Evolutionary conservation across 2,797 vertebrate species (phyloP).

Genomic region (Eremophila alpestris): DNA sequence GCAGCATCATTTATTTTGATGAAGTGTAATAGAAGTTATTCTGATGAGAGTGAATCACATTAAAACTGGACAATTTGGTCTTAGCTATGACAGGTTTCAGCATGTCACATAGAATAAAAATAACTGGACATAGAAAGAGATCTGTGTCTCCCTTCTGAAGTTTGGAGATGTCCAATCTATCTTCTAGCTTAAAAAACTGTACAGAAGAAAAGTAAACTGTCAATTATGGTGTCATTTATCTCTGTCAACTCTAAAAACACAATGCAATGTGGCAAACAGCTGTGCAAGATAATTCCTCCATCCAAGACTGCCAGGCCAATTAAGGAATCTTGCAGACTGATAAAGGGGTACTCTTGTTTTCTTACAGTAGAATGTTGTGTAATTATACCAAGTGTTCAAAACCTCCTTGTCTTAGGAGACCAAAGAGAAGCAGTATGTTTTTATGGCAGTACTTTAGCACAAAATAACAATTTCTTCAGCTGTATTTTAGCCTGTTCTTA

Average conservation of each 20-base stretch:
- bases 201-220: constrained; percentile 16
- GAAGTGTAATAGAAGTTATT: constrained; percentile 13
- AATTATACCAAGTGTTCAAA: neutral
- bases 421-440: neutral
- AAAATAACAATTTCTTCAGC: neutral
- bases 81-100: constrained; percentile 25
- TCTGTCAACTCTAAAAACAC: constrained; percentile 20
- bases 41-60: neutral
- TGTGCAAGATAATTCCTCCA: constrained; percentile 30
- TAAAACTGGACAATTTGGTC: constrained; percentile 21
- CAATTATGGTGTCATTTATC: constrained; percentile 16
- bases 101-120: constrained; percentile 13
- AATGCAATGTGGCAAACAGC: neutral
- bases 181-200: neutral
- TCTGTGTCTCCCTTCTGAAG: constrained; percentile 22
- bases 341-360: neutral
- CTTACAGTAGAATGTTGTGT: neutral
- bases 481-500: neutral
- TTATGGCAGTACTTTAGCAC: neutral
- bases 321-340: constrained; percentile 20
- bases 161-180: constrained; percentile 14
- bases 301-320: neutral
- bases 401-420: neutral
- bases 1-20: neutral
- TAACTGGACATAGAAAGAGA: constrained; percentile 37